phyloP scores from a whole-genome alignment of 2,888 invertebrate species.

The Peribatodes rhomboidaria region DNA sequence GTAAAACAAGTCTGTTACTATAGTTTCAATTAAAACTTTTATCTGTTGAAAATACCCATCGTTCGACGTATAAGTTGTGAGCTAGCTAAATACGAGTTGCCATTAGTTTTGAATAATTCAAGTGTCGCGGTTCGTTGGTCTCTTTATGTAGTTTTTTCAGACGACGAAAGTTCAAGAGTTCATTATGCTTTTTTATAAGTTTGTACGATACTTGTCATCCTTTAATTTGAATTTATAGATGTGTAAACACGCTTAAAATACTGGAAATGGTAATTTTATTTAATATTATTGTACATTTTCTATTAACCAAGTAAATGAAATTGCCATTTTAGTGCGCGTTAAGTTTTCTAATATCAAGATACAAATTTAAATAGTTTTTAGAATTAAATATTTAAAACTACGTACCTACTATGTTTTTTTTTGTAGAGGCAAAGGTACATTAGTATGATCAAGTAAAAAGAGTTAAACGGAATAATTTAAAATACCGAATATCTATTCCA shows the following conservation, averaged over 20 bases:
- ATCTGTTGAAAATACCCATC: not conserved
- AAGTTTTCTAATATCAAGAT: no score
- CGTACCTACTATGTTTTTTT: no score
- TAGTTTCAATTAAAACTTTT: not conserved
- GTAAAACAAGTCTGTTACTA: no score
- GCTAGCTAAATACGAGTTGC: slow-evolving; percentile 20
- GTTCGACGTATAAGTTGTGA: slow-evolving; percentile 5
- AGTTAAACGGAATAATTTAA: not conserved
- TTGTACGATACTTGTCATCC: not conserved
- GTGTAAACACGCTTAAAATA: no score
- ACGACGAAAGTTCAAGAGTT: slow-evolving; percentile 43
- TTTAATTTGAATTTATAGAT: no score
- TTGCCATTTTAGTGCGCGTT: no score
- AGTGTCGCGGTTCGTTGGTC: slow-evolving; percentile 39
- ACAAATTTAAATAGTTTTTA: not conserved
- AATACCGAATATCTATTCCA: slow-evolving; percentile 9
- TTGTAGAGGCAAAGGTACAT: no score
- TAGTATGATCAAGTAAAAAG: not conserved
- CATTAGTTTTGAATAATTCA: slow-evolving; percentile 34
- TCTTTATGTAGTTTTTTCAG: slow-evolving; percentile 36
- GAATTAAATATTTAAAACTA: not conserved
- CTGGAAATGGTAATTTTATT: no score
- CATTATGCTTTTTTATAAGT: slow-evolving; percentile 38
- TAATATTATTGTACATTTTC: no score
- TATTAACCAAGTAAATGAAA: no score